A percentile compares a stretch with the other conserved stretches of the same genome.
Conservation (phyloP, 1,140 invertebrate genomes). For the Dinothrombium tinctorium region DNA sequence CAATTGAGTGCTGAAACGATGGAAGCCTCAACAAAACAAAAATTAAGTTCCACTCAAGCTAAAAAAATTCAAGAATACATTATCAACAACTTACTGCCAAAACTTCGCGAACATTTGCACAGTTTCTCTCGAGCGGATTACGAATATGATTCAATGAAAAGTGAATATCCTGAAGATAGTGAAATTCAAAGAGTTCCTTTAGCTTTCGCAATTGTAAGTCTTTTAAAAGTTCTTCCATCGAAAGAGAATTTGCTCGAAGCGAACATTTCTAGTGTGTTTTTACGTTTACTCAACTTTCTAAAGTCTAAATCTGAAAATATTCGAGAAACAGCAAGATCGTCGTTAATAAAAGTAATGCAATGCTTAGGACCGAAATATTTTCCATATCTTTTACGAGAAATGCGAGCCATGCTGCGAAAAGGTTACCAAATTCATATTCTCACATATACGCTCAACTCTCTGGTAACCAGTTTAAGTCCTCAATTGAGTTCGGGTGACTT, state of each 20-base stretch:
- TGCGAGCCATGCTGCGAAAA: conserved; percentile 49
- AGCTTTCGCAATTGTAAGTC: conserved; percentile 67
- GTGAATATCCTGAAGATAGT: conserved; percentile 35
- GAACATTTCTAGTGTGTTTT: conserved; percentile 34
- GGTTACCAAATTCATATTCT: conserved; percentile 87
- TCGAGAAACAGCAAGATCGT: conserved; percentile 55
- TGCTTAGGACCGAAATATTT: conserved; percentile 61
- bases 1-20: conserved; percentile 1
- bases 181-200: conserved; percentile 73
- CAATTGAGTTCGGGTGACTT: conserved; percentile 43
- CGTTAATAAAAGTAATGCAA: conserved; percentile 62
- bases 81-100: conserved; percentile 32
- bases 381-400: conserved; percentile 46
- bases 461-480: conserved; percentile 42
- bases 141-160: conserved; percentile 7
- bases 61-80: conserved; percentile 43
- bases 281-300: conserved; percentile 19
- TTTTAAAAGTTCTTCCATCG: conserved; percentile 60
- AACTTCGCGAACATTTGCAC: conserved; percentile 33
- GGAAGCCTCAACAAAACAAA: conserved; percentile 1
- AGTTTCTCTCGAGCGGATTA: conserved; percentile 9
- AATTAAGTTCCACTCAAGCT: conserved; percentile 27
- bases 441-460: conserved; percentile 57
- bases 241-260: conserved; percentile 35
- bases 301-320: conserved; percentile 72